Evolutionary conservation across 2,888 invertebrate genomes (phyloP).

Genomic region (Terebella lapidaria): DNA sequence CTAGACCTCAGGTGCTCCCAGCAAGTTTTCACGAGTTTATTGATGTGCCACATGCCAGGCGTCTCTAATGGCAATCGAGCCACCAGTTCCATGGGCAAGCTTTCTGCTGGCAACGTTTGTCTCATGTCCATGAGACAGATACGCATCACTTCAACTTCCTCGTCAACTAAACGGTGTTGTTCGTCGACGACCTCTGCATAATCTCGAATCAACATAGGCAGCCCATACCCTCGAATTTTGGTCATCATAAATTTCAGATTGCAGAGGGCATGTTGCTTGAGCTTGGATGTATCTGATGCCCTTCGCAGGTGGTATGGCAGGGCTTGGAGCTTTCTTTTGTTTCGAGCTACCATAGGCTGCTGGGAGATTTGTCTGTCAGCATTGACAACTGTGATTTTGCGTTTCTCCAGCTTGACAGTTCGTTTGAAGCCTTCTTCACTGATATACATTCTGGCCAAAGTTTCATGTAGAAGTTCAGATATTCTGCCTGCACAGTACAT

Average conservation of each 20-base stretch:
- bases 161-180: no score
- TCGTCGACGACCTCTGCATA: no score
- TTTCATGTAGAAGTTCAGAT: conserved; percentile 30
- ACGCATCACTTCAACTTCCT: not conserved
- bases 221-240: conserved; percentile 4
- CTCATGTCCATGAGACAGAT: conserved; percentile 4
- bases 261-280: conserved; percentile 13
- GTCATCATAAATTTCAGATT: conserved; percentile 17
- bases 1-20: not conserved
- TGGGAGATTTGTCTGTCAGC: conserved; percentile 44
- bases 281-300: conserved; percentile 1
- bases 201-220: conserved; percentile 1
- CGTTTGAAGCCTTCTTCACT: conserved; percentile 8
- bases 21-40: not conserved
- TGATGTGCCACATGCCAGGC: not conserved
- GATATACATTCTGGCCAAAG: conserved; percentile 14
- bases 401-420: conserved; percentile 29
- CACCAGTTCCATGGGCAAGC: conserved; percentile 6
- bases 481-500: no score
- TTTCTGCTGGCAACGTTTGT: not conserved
- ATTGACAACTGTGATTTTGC: conserved; percentile 33
- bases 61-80: conserved; percentile 1
- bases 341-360: conserved; percentile 18
- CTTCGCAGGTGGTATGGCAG: conserved; percentile 14
- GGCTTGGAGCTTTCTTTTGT: conserved; percentile 11